These are phyloP conservation scores for Anodontia alba DNA, from an alignment of 2,888 invertebrate genomes.

Conservation along the genomic window DNA sequence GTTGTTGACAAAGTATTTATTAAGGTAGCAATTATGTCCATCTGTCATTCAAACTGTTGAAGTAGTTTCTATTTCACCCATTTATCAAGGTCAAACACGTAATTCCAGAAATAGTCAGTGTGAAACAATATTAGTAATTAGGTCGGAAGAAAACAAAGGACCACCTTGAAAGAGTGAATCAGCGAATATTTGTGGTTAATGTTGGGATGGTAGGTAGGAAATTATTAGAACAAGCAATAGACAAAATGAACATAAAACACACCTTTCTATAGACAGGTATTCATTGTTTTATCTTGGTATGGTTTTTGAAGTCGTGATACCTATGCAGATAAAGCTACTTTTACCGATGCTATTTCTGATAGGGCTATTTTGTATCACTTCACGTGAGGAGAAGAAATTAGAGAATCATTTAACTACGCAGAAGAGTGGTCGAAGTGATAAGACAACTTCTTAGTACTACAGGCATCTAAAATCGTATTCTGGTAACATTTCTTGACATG, in stretches of 20 bases:
- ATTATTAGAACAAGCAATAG: neutral
- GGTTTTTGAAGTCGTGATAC: constrained; percentile 13
- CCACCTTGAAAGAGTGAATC: neutral
- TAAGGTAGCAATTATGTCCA: too few species aligned
- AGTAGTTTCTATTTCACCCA: too few species aligned
- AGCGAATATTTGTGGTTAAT: constrained; percentile 1
- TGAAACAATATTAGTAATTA: neutral
- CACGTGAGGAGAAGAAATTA: neutral
- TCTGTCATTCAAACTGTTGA: too few species aligned
- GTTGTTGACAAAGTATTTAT: too few species aligned
- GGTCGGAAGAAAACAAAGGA: neutral
- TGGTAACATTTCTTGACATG: too few species aligned
- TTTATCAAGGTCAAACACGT: neutral
- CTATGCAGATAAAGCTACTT: constrained; percentile 1
- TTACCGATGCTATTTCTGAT: constrained; percentile 4
- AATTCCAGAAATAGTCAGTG: neutral
- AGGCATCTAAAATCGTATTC: too few species aligned
- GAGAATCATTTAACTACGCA: neutral
- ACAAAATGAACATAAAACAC: constrained; percentile 9
- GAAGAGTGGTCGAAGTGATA: neutral
- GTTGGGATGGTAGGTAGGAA: constrained; percentile 9
- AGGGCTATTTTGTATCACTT: constrained; percentile 12
- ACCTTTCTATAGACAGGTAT: constrained; percentile 16
- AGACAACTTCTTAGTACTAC: too few species aligned
- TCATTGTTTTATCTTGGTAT: constrained; percentile 14